phyloP scores from a whole-genome alignment of 2,113 vertebrate genomes.

The Melierax canorus region DNA sequence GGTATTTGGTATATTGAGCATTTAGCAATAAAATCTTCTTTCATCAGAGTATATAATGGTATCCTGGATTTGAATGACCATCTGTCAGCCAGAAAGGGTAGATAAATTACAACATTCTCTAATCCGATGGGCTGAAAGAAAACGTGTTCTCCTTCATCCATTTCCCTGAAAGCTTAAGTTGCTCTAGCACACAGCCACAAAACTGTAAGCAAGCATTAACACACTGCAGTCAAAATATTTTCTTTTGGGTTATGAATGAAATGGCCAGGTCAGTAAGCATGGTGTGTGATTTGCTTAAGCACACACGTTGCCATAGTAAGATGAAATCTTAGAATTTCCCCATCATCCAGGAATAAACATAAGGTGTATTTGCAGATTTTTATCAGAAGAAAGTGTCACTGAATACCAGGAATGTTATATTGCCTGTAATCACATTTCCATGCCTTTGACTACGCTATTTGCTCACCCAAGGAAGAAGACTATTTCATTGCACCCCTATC shows the following conservation, averaged over 20 bases:
- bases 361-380: neutral
- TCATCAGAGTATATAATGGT: constrained; percentile 45
- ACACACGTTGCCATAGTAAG: neutral
- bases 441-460: neutral
- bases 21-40: constrained; percentile 54
- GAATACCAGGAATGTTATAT: neutral
- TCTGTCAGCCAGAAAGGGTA: constrained; percentile 68
- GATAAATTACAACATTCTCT: constrained; percentile 66
- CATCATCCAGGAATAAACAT: neutral
- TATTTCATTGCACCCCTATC: neutral
- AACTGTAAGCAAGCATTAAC: neutral
- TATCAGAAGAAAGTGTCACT: neutral
- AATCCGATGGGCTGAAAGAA: constrained; percentile 59
- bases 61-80: constrained; percentile 78
- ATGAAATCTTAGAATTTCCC: neutral
- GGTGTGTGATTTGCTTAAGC: fast-evolving
- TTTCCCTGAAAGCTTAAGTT: constrained; percentile 42
- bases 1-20: constrained; percentile 49
- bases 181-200: neutral
- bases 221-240: neutral
- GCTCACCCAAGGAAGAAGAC: neutral
- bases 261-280: neutral
- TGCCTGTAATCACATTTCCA: neutral
- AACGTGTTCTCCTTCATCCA: constrained; percentile 50
- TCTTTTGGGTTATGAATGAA: neutral